These are phyloP conservation scores for Atractosteus spatula DNA, from an alignment of 2,113 vertebrate species.

Conservation along the genomic window DNA sequence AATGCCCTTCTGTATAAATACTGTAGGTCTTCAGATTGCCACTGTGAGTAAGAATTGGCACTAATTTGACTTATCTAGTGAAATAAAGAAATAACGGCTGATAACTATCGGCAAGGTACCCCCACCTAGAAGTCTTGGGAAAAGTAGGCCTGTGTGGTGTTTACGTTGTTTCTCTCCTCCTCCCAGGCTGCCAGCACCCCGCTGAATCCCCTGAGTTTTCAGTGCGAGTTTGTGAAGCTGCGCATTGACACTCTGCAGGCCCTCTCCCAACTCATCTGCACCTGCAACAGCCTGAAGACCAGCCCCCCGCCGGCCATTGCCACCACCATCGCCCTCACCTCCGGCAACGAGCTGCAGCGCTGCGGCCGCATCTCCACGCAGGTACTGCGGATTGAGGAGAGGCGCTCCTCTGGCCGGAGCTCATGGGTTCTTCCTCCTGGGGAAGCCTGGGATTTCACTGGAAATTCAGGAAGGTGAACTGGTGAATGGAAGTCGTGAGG, in stretches of 20 bases:
- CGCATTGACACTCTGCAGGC: conserved; percentile 93
- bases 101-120: neutral
- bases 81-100: too few relatives aligned
- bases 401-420: too few relatives aligned
- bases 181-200: conserved; percentile 93
- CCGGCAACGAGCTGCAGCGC: conserved; percentile 89
- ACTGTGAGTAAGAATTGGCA: too few relatives aligned
- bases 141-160: neutral
- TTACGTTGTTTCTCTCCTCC: neutral
- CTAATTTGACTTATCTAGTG: too few relatives aligned
- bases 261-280: conserved; percentile 94
- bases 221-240: conserved; percentile 97
- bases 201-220: conserved; percentile 91
- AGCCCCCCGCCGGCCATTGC: conserved; percentile 96
- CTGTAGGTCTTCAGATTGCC: too few relatives aligned
- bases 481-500: too few relatives aligned
- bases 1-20: neutral
- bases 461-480: too few relatives aligned
- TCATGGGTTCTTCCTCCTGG: too few relatives aligned
- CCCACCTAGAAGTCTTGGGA: neutral
- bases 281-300: conserved; percentile 96
- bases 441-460: too few relatives aligned
- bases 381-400: conserved; percentile 50
- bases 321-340: conserved; percentile 85
- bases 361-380: conserved; percentile 95